Evolutionary conservation across 2,888 invertebrate species (phyloP).

Genomic region (Heterodera filipjevi): DNA sequence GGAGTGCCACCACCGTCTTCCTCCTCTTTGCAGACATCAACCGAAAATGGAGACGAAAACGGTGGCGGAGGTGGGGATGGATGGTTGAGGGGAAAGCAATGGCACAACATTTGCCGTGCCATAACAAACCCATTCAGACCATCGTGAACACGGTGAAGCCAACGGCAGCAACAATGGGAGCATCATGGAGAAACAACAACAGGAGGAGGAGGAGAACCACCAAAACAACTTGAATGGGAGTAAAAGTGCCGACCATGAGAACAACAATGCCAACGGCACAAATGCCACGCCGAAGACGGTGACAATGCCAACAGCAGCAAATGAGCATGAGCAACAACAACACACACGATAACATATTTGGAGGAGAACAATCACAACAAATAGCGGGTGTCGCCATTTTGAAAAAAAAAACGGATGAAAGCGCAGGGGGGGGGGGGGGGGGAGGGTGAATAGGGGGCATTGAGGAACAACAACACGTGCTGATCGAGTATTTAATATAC

Average conservation of each 20-base stretch:
- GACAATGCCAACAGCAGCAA: background rate
- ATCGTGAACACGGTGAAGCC: background rate
- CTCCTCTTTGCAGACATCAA: background rate
- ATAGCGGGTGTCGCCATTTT: too few species aligned
- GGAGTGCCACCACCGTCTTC: background rate
- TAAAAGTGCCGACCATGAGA: background rate
- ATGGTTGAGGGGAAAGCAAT: too few species aligned
- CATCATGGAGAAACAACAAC: background rate
- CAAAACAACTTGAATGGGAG: too few species aligned
- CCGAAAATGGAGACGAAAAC: background rate
- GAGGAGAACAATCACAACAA: too few species aligned
- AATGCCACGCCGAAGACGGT: background rate
- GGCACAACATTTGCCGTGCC: background rate
- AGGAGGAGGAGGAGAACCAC: too few species aligned
- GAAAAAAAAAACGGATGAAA: background rate
- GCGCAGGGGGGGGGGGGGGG: too few species aligned
- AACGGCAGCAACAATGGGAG: background rate
- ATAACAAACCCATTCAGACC: background rate
- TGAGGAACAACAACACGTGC: background rate
- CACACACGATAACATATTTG: background rate
- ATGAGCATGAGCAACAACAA: background rate
- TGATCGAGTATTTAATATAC: too few species aligned
- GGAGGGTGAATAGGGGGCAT: too few species aligned
- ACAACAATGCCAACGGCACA: background rate
- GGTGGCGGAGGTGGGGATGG: too few species aligned